These are phyloP conservation scores for Nomada fabriciana DNA, from an alignment of 2,888 invertebrate species.

Conservation along the genomic window DNA sequence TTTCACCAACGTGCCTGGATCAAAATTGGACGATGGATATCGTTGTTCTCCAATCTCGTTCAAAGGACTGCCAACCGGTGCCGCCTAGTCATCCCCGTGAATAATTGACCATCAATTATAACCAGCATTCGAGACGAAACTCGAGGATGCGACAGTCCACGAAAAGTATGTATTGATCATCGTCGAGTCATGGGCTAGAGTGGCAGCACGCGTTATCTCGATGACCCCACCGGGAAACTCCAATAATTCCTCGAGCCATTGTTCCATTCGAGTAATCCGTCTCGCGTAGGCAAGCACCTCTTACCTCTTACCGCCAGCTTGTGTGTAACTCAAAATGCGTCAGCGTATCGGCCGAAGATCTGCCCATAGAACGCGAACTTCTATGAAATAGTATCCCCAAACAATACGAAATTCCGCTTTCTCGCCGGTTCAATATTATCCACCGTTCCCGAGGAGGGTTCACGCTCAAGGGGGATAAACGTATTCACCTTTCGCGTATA, in stretches of 20 bases:
- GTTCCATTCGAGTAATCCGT: slow-evolving; percentile 59
- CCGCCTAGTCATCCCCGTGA: slow-evolving; percentile 67
- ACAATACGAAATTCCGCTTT: slow-evolving; percentile 65
- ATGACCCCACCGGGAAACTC: slow-evolving; percentile 58
- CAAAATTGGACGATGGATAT: slow-evolving; percentile 69
- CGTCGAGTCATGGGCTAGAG: slow-evolving; percentile 55
- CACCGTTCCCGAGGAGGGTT: slow-evolving; percentile 19
- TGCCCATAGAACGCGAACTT: slow-evolving; percentile 46
- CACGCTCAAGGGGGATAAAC: slow-evolving; percentile 57
- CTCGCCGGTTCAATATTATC: slow-evolving; percentile 54
- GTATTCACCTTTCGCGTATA: slow-evolving; percentile 64
- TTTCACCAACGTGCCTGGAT: slow-evolving; percentile 59
- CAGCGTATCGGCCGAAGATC: slow-evolving; percentile 38
- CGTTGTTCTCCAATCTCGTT: slow-evolving; percentile 65
- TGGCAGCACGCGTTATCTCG: slow-evolving; percentile 51
- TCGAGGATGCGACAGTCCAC: slow-evolving; percentile 63
- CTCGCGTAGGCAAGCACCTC: slow-evolving; percentile 15
- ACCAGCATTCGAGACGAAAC: slow-evolving; percentile 34
- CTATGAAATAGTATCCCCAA: slow-evolving; percentile 59
- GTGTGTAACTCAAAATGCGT: slow-evolving; percentile 47
- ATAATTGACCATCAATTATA: slow-evolving; percentile 65
- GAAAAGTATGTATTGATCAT: slow-evolving; percentile 69
- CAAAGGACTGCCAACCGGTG: slow-evolving; percentile 34
- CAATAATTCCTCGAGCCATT: slow-evolving; percentile 52
- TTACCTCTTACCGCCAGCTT: neutral